A percentile compares a stretch with the other conserved stretches of the same genome.
These are phyloP conservation scores for Caenorhabditis afra DNA, from an alignment of 2,888 invertebrate species.

Conservation along the genomic window DNA sequence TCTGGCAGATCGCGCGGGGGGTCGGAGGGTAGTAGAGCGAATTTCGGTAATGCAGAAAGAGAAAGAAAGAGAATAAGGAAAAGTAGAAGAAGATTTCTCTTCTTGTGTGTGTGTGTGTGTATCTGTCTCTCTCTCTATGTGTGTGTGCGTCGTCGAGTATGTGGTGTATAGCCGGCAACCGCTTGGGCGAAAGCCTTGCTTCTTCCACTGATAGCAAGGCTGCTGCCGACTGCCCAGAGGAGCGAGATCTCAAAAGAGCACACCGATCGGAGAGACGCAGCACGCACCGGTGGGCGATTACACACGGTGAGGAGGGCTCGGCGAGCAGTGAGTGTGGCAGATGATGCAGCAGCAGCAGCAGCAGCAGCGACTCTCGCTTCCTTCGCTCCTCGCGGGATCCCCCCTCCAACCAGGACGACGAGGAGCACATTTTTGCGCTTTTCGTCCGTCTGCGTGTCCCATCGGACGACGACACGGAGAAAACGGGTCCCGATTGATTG, in stretches of 20 bases:
- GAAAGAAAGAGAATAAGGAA: slow-evolving; percentile 36
- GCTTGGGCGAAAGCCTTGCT: slow-evolving; percentile 40
- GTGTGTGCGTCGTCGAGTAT: slow-evolving; percentile 28
- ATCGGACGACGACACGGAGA: slow-evolving; percentile 6
- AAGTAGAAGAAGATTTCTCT: slow-evolving; percentile 28
- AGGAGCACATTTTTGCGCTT: slow-evolving; percentile 43
- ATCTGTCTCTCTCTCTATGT: slow-evolving; percentile 38
- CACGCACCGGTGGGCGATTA: slow-evolving; percentile 60
- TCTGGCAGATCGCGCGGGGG: slow-evolving; percentile 5
- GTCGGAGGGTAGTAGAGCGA: slow-evolving; percentile 21
- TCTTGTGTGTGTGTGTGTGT: slow-evolving; percentile 38
- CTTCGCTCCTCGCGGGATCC: slow-evolving; percentile 19
- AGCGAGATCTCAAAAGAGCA: slow-evolving; percentile 12
- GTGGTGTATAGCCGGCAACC: slow-evolving; percentile 49
- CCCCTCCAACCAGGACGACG: no score
- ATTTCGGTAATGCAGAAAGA: slow-evolving; percentile 14
- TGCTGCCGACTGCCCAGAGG: slow-evolving; percentile 11
- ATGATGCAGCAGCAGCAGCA: no score
- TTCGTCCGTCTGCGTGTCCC: slow-evolving; percentile 45
- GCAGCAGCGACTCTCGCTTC: slow-evolving; percentile 5
- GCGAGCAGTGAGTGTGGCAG: slow-evolving; percentile 44
- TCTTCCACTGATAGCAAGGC: slow-evolving; percentile 52
- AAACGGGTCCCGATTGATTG: slow-evolving; percentile 8
- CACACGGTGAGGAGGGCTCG: slow-evolving; percentile 30
- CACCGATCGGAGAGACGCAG: slow-evolving; percentile 55